Base-by-base conservation (phyloP, 2,888 invertebrate species). In the Eupithecia dodoneata region DNA sequence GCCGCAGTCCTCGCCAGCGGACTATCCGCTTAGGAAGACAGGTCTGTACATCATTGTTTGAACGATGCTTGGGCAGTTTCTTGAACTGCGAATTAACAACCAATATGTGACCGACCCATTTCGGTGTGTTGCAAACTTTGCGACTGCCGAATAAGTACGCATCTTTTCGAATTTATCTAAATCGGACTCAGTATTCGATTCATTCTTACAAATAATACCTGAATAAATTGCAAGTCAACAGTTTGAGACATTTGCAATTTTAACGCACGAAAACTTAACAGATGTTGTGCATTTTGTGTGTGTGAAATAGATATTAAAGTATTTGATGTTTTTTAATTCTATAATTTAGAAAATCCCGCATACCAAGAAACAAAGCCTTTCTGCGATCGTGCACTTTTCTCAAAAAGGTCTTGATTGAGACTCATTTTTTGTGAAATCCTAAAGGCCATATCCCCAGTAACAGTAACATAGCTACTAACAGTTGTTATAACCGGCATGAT, bases 11-110 rank as follows among this genome's bases (percentile, higher is more conserved):
- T 88, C 94, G 75, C 88, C 92, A 80, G 89, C 93, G 79, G 99
- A 99, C 96, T 99, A 98, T 94, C 99, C 99, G 73, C 96, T 99
- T 69, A 94, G 99, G 86, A 99, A 99, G 96, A 99, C 99, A 95
- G 99, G 99, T 99, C 10, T 69, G 69, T 69, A 15, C 42, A 65
- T 41, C 5, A 65, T 94, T 92, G 96, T 87, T 7, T 49, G 18
- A 18, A 15, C 44, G 18, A 44, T 15, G 47, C 18, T 47, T n/a
- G 6, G 18, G 44, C 42, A 44, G 7, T 63, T 63, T 63, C 10
- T 65, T 4, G 12, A 65, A 4, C 7, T 55, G n/a, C 2, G 55
- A 7, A 2, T 55, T 55, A 7, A n/a, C 7, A 30, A 30, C 30
- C 30, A 1, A 30, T 30, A 30, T 7, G n/a, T 55, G 59, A 59